These are phyloP conservation scores for Microctenopoma steveboyesi DNA, from an alignment of 2,797 vertebrate species.

Conservation along the genomic window DNA sequence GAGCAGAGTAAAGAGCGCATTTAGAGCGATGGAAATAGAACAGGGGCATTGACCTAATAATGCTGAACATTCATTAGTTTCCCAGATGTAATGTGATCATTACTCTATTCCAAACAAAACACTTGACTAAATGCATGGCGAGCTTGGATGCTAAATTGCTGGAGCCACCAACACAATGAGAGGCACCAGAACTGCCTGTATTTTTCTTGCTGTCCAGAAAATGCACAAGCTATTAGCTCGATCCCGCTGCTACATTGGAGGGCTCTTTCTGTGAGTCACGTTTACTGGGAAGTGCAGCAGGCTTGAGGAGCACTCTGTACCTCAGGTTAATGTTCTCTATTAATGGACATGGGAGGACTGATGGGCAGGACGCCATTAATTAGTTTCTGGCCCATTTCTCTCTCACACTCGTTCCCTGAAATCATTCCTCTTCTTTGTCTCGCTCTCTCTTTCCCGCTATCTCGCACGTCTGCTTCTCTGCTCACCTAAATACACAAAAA, in stretches of 20 bases:
- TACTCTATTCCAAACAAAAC: constrained; percentile 70
- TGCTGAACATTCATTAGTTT: constrained; percentile 56
- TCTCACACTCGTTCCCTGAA: constrained; percentile 72
- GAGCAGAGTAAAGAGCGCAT: constrained; percentile 10
- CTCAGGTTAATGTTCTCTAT: constrained; percentile 88
- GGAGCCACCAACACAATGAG: constrained; percentile 48
- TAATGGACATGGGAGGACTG: constrained; percentile 83
- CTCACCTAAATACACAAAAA: constrained; percentile 66
- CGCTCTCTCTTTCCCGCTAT: constrained; percentile 12
- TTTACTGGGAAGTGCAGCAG: constrained; percentile 83
- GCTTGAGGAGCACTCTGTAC: constrained; percentile 84
- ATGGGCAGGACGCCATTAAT: constrained; percentile 84
- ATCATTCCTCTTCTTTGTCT: constrained; percentile 67
- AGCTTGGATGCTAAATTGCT: constrained; percentile 62
- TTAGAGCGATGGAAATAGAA: constrained; percentile 52
- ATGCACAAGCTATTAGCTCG: constrained; percentile 75
- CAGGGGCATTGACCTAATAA: constrained; percentile 18
- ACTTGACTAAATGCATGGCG: constrained; percentile 55
- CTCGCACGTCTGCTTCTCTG: constrained; percentile 35
- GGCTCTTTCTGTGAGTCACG: constrained; percentile 78
- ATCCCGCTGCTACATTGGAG: constrained; percentile 67
- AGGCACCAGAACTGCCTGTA: constrained; percentile 47
- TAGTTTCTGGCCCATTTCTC: constrained; percentile 84
- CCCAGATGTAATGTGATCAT: constrained; percentile 56
- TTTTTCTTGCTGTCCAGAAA: constrained; percentile 73